Conservation (phyloP, 1,140 invertebrate species). For the Cherax destructor region DNA sequence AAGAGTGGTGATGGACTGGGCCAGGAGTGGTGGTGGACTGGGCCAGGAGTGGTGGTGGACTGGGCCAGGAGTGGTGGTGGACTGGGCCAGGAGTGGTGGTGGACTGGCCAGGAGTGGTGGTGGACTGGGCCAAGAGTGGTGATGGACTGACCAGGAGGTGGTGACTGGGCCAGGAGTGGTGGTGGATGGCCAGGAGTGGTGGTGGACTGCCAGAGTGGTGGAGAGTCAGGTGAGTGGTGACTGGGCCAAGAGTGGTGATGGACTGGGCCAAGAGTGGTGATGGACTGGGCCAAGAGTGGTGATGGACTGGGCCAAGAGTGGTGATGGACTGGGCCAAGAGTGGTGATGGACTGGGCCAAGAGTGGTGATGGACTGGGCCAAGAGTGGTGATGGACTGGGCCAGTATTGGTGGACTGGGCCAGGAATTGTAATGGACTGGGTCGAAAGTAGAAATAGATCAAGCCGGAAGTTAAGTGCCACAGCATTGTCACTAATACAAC, state of each 20-base stretch:
- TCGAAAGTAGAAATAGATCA: not conserved
- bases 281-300: not conserved
- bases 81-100: too few relatives aligned
- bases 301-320: not conserved
- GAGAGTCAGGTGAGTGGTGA: too few relatives aligned
- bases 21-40: not conserved
- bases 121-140: not conserved
- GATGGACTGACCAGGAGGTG: not conserved
- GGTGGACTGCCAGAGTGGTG: not conserved
- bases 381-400: not conserved
- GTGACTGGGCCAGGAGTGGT: not conserved
- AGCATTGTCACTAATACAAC: not conserved
- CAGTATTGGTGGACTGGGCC: too few relatives aligned
- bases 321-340: not conserved
- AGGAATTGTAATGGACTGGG: not conserved
- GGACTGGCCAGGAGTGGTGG: not conserved
- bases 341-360: not conserved
- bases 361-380: not conserved
- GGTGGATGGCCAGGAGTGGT: not conserved
- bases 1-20: not conserved
- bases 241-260: not conserved
- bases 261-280: not conserved
- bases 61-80: not conserved
- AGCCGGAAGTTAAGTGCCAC: not conserved
- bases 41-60: not conserved